Evolutionary conservation across 2,888 invertebrate genomes (phyloP).

Genomic region (Laothoe populi): DNA sequence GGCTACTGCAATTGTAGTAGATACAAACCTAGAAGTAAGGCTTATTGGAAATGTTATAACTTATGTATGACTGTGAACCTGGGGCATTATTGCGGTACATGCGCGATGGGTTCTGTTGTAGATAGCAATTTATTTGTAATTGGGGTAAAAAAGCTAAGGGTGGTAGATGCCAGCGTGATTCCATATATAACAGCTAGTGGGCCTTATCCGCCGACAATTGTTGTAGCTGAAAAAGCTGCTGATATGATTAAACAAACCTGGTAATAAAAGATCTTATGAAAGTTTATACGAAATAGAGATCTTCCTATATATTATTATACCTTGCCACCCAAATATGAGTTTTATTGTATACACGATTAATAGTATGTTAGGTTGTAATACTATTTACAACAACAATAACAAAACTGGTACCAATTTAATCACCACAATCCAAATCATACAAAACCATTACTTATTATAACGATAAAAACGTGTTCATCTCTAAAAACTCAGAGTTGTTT

Average conservation of each 20-base stretch:
- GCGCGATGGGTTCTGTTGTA: constrained; percentile 91
- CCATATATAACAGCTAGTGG: constrained; percentile 84
- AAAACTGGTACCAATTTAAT: too few relatives aligned
- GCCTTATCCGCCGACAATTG: constrained; percentile 76
- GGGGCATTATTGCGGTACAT: constrained; percentile 88
- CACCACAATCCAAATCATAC: too few relatives aligned
- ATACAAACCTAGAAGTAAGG: constrained; percentile 33
- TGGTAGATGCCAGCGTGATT: constrained; percentile 64
- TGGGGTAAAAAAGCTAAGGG: constrained; percentile 44
- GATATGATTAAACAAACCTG: constrained; percentile 43
- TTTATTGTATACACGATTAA: too few relatives aligned
- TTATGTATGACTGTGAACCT: constrained; percentile 82
- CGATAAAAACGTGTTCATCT: too few relatives aligned
- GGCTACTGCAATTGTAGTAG: constrained; percentile 34
- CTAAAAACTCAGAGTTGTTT: too few relatives aligned
- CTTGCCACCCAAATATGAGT: too few relatives aligned
- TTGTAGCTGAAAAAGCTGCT: too few relatives aligned
- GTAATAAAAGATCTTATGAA: background rate
- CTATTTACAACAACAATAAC: too few relatives aligned
- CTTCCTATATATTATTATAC: too few relatives aligned
- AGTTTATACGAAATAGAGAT: too few relatives aligned
- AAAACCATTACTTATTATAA: too few relatives aligned
- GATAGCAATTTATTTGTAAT: constrained; percentile 78
- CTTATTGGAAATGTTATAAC: constrained; percentile 47
- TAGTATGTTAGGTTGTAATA: too few relatives aligned